phyloP scores from a whole-genome alignment of 1,140 invertebrate species.

The Catajapyx aquilonaris region DNA sequence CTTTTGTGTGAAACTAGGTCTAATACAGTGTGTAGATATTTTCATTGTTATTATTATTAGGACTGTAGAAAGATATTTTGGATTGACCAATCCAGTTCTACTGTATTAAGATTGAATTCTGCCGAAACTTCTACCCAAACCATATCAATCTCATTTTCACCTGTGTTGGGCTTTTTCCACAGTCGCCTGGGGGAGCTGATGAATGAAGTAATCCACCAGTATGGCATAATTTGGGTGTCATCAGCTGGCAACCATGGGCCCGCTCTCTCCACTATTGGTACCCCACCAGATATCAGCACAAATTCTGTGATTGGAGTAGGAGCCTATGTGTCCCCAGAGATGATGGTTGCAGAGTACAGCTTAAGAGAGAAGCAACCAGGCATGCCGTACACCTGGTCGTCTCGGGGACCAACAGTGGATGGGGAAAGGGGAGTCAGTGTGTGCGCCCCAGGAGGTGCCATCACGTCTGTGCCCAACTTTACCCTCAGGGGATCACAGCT shows the following conservation, averaged over 20 bases:
- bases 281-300: conserved; percentile 70
- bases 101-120: no score
- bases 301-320: conserved; percentile 74
- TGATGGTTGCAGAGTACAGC: conserved; percentile 92
- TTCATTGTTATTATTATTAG: no score
- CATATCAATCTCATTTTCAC: no score
- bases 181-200: conserved; percentile 66
- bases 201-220: conserved; percentile 76
- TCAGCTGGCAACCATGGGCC: conserved; percentile 91
- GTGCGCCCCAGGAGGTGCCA: conserved; percentile 89
- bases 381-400: conserved; percentile 88
- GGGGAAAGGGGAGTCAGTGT: conserved; percentile 72
- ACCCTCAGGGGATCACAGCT: conserved; percentile 68
- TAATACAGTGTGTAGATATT: no score
- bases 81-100: no score
- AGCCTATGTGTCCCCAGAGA: conserved; percentile 89
- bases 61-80: no score
- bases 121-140: no score
- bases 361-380: conserved; percentile 59
- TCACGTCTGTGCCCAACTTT: conserved; percentile 85
- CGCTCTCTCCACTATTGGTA: conserved; percentile 74
- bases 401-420: conserved; percentile 69
- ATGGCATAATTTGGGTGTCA: conserved; percentile 75
- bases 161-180: no score
- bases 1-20: no score